These are phyloP conservation scores for Drosophila eugracilis DNA, from an alignment of 1,140 invertebrate genomes.

Conservation along the genomic window DNA sequence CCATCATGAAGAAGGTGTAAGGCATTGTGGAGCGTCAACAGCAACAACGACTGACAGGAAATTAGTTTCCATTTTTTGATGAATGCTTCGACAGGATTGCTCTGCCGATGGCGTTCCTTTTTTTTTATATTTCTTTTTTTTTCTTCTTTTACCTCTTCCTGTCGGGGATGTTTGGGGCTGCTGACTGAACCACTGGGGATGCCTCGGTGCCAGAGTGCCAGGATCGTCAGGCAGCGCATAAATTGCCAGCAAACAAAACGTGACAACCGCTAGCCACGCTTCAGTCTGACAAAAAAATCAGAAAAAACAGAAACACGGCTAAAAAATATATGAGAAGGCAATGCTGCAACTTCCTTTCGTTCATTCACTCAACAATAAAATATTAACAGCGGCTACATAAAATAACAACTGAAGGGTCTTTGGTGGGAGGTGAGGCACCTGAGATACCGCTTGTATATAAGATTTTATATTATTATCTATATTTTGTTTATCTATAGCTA, in stretches of 20 bases:
- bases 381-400: slow-evolving; percentile 72
- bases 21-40: slow-evolving; percentile 69
- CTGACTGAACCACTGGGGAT: too few relatives aligned
- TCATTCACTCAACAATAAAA: slow-evolving; percentile 76
- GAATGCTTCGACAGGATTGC: slow-evolving; percentile 84
- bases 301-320: slow-evolving; percentile 16
- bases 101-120: slow-evolving; percentile 53
- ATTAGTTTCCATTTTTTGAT: slow-evolving; percentile 85
- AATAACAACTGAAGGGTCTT: slow-evolving; percentile 41
- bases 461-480: neutral
- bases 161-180: slow-evolving; percentile 26
- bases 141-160: slow-evolving; percentile 37
- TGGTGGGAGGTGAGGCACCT: slow-evolving; percentile 5
- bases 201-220: slow-evolving; percentile 10
- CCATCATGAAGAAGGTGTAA: slow-evolving; percentile 69
- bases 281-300: slow-evolving; percentile 42
- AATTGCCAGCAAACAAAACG: slow-evolving; percentile 75
- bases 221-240: slow-evolving; percentile 72
- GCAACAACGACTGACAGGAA: slow-evolving; percentile 84
- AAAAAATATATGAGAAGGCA: slow-evolving; percentile 43
- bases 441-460: slow-evolving; percentile 9
- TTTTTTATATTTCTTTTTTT: slow-evolving; percentile 7
- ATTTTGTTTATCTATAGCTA: too few relatives aligned
- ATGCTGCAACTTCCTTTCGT: slow-evolving; percentile 73
- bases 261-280: slow-evolving; percentile 82